Evolutionary conservation across 1,140 invertebrate species (phyloP), one percentile per base, ranked within the genome.

Genomic region (Danaus plexippus): DNA sequence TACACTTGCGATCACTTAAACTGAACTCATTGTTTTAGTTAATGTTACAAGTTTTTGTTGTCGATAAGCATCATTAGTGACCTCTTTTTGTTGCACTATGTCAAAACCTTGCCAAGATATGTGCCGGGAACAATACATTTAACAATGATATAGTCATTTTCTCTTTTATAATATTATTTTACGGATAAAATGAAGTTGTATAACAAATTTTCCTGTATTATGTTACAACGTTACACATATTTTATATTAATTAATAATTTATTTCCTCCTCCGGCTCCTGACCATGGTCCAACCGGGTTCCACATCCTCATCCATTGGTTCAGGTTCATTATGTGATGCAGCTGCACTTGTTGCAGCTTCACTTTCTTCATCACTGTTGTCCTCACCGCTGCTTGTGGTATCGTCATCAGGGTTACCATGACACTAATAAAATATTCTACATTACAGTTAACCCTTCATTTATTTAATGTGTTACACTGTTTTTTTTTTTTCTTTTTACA

Each of bases 271-370:
- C 49, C 85, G 74, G n/a, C 75, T 76, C 63, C 80, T 83, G 0
- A 90, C 90, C 43, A 89, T 87, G 15, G 88, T 90, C 90, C 90
- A 91, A 9, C 89, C 90, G 0, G 87, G 85, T 59, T 90, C 90
- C 1, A 80, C 76, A 67, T 91, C 89, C 43, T 90, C 88, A 43
- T 89, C 86, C 83, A 86, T 83, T 3, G 78, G 76, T 54, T 83
- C 77, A 12, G 64, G 63, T 11, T 63, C 67, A 54, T 68, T 58
- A 13, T 57, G 67, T 32, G 76, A 67, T 54, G 70, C 59, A 40
- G 72, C 51, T 18, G 57, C 60, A 32, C 7, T 42, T 61, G 63
- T 22, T 54, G 66, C 47, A 52, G 57, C 53, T 55, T 59, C 11
- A 43, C 43, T 32, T 11, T 57, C 54, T 58, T 67, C 59, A 32